Evolutionary conservation across 2,888 invertebrate genomes (phyloP).

Genomic region (Drosophila dives): DNA sequence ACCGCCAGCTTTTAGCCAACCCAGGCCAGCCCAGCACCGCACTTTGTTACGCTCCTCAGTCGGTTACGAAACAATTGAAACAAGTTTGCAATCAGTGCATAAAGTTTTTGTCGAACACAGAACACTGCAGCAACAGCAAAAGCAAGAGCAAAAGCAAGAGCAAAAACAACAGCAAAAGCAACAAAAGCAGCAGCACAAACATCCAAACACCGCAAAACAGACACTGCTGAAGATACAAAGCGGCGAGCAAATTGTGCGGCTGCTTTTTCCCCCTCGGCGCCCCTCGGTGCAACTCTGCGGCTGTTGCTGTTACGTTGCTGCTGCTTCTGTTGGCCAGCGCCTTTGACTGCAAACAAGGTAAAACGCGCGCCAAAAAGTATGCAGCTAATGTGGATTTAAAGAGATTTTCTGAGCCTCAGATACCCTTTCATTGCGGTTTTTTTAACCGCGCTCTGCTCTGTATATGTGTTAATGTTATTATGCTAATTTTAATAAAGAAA

Average conservation of each 20-base stretch:
- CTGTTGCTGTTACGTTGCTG: not conserved
- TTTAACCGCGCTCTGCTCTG: not conserved
- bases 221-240: conserved; percentile 61
- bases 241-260: conserved; percentile 72
- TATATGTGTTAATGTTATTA: no score
- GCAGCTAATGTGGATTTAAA: conserved; percentile 42
- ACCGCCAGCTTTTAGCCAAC: conserved; percentile 2
- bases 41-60: conserved; percentile 20
- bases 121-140: conserved; percentile 18
- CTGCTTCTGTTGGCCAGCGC: conserved; percentile 25
- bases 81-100: conserved; percentile 77
- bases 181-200: conserved; percentile 17
- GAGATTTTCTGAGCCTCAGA: not conserved
- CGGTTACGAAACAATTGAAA: conserved; percentile 73
- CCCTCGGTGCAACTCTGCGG: not conserved
- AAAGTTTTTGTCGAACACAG: conserved; percentile 65
- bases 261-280: conserved; percentile 23
- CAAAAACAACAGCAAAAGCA: not conserved
- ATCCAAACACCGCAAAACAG: conserved; percentile 39
- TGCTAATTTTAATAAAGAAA: not conserved
- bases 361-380: conserved; percentile 65
- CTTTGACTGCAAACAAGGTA: conserved; percentile 67
- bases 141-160: not conserved
- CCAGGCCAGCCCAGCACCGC: conserved; percentile 1
- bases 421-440: conserved; percentile 9